These are phyloP conservation scores for Thamnaconus septentrionalis DNA, from an alignment of 2,113 vertebrate species.

Conservation along the genomic window DNA sequence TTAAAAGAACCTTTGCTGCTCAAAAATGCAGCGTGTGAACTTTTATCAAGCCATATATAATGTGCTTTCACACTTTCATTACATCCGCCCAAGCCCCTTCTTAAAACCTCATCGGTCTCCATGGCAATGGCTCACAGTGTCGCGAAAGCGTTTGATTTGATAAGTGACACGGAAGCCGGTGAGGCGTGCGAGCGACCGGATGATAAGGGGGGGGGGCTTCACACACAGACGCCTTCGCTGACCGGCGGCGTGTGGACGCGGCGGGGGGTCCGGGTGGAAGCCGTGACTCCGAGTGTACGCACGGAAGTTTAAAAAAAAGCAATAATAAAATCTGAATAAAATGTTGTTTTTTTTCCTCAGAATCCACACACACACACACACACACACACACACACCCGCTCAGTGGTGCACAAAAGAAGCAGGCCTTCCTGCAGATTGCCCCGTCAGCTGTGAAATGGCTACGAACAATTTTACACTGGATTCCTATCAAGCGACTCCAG, in stretches of 20 bases:
- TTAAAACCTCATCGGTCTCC: constrained; percentile 19
- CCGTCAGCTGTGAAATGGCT: no score
- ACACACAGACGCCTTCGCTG: no score
- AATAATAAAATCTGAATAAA: background rate
- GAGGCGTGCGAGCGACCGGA: constrained; percentile 7
- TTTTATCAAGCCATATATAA: constrained; percentile 24
- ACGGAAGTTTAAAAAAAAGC: no score
- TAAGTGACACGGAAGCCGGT: constrained; percentile 4
- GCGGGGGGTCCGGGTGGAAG: no score
- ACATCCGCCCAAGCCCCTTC: background rate
- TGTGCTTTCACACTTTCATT: constrained; percentile 19
- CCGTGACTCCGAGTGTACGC: no score
- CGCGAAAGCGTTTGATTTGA: constrained; percentile 21
- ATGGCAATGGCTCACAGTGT: constrained; percentile 24
- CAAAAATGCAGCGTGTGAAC: constrained; percentile 28
- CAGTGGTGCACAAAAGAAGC: no score
- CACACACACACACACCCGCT: no score
- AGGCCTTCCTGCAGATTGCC: no score
- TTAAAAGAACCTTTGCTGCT: constrained; percentile 51
- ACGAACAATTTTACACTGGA: background rate
- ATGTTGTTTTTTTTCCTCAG: background rate
- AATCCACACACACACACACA: background rate
- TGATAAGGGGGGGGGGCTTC: constrained; percentile 1
- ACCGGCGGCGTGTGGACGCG: no score
- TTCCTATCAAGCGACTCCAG: no score